These are phyloP conservation scores for Sinocyclocheilus anshuiensis DNA, from an alignment of 2,113 vertebrate species.

Conservation along the genomic window DNA sequence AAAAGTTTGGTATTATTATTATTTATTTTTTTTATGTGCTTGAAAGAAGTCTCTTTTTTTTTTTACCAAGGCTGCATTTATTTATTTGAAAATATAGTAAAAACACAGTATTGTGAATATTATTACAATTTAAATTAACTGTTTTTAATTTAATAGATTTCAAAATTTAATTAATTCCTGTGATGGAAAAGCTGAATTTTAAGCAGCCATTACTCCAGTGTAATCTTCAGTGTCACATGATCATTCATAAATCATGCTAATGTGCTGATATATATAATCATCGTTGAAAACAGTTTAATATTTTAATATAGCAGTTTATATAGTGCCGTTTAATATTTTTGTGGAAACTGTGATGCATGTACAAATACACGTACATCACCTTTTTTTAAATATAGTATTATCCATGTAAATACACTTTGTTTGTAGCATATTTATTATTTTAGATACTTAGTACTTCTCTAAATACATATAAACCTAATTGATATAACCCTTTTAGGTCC, in stretches of 20 bases:
- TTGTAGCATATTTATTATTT: too few species aligned
- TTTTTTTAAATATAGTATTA: too few species aligned
- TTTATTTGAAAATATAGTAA: too few species aligned
- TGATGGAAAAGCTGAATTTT: not conserved
- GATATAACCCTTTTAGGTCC: not conserved
- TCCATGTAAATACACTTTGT: too few species aligned
- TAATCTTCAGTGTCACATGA: not conserved
- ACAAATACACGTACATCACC: too few species aligned
- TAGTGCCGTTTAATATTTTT: not conserved
- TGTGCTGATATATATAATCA: not conserved
- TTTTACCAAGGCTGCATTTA: not conserved
- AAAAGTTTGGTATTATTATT: not conserved
- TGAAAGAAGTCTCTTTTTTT: not conserved
- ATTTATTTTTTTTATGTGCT: not conserved
- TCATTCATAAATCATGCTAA: not conserved
- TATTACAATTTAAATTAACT: not conserved
- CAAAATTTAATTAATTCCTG: not conserved
- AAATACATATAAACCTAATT: not conserved
- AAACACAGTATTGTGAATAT: not conserved
- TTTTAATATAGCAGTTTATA: too few species aligned
- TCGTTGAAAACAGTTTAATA: not conserved
- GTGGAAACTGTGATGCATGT: not conserved
- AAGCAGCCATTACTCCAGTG: not conserved
- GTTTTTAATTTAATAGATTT: not conserved
- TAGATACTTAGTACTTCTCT: too few species aligned